Conservation (phyloP, 92 coral and sea anemone genomes). For the Metridium senile region DNA sequence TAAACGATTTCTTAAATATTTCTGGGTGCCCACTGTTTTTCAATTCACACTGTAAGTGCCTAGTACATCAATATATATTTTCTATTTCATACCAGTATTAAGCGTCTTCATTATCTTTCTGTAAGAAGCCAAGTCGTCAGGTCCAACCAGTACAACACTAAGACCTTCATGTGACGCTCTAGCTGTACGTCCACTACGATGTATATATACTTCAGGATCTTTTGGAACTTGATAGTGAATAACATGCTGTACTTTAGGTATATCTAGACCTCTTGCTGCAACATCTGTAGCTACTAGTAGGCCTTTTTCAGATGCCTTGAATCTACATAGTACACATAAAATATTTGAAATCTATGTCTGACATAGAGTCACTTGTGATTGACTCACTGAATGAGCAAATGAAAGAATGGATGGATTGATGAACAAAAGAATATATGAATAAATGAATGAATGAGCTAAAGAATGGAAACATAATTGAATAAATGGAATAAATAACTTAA, state of each 20-base stretch:
- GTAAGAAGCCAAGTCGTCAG: slow-evolving; percentile 84
- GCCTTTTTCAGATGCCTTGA: slow-evolving; percentile 71
- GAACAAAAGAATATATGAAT: too few relatives aligned
- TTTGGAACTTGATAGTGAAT: slow-evolving; percentile 96
- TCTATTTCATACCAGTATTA: slow-evolving; percentile 74
- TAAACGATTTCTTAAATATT: too few relatives aligned
- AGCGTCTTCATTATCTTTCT: slow-evolving; percentile 85
- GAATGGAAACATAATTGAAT: neutral
- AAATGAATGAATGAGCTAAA: too few relatives aligned
- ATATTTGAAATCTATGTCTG: too few relatives aligned
- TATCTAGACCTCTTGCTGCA: slow-evolving; percentile 96
- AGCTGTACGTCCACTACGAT: slow-evolving; percentile 96
- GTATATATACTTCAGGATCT: slow-evolving; percentile 95
- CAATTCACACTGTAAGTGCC: too few relatives aligned
- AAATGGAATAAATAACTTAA: neutral
- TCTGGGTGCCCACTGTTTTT: too few relatives aligned
- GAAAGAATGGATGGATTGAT: too few relatives aligned
- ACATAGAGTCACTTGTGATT: too few relatives aligned
- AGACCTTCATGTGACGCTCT: slow-evolving; percentile 86
- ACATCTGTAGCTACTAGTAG: slow-evolving; percentile 94
- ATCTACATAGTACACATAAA: too few relatives aligned
- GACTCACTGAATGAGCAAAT: too few relatives aligned
- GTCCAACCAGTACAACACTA: slow-evolving; percentile 87
- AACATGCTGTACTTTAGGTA: slow-evolving; percentile 92
- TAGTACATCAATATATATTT: too few relatives aligned